phyloP scores from a whole-genome alignment of 2,113 vertebrate species.

The Anarrhichthys ocellatus region DNA sequence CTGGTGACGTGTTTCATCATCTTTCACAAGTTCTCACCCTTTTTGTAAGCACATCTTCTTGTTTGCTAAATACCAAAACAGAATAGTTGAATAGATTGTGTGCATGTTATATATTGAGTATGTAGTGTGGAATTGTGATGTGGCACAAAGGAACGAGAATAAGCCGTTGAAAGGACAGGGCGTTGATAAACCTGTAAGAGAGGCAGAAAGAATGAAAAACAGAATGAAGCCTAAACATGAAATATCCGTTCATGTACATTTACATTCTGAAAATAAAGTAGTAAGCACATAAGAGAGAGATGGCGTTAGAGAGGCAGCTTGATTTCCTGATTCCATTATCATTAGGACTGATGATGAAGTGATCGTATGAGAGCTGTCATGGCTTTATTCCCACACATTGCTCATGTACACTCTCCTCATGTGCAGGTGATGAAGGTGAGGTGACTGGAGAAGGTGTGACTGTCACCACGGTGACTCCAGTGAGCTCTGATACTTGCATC shows the following conservation, averaged over 20 bases:
- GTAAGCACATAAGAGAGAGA: no score
- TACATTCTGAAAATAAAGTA: no score
- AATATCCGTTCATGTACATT: neutral
- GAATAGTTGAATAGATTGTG: neutral
- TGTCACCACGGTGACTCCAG: no score
- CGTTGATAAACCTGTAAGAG: neutral
- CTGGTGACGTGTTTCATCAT: neutral
- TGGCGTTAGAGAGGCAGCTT: no score
- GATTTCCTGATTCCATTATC: no score
- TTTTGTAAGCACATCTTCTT: neutral
- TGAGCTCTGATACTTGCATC: no score
- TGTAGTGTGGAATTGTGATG: neutral
- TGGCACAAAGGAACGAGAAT: neutral
- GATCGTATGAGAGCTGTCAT: no score
- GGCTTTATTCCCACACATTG: no score
- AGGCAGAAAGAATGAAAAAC: neutral
- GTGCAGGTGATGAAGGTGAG: no score
- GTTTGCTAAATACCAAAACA: neutral
- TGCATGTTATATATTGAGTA: neutral
- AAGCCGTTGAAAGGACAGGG: neutral
- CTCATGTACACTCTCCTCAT: no score
- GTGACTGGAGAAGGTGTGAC: no score
- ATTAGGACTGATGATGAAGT: no score
- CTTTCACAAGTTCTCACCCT: neutral
- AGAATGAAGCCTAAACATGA: neutral